Percentiles rank a stretch among this genome's conserved stretches.
Evolutionary conservation across 2,113 vertebrate genomes (phyloP).

Genomic region (human): GRCh38 chr11:32599501-32600000

Average conservation of each 20-base stretch:
- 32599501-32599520: conserved; percentile 81
- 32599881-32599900: neutral
- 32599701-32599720: neutral
- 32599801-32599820: neutral
- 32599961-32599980: conserved; percentile 21
- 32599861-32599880: conserved; percentile 17
- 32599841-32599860: neutral
- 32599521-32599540: conserved; percentile 43
- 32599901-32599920: conserved; percentile 41
- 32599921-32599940: neutral
- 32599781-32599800: neutral
- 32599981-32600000: conserved; percentile 31
- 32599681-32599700: neutral
- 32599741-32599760: neutral
- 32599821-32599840: neutral
- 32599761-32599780: neutral
- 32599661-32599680: conserved; percentile 40
- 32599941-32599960: neutral
- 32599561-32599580: conserved; percentile 21
- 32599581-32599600: neutral
- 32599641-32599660: conserved; percentile 40
- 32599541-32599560: conserved; percentile 47
- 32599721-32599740: neutral
- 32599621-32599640: neutral
- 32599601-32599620: conserved; percentile 43